Percentiles rank a stretch among this genome's conserved stretches.
phyloP scores from a whole-genome alignment of 2,888 invertebrate genomes.

The Halictus quadricinctus region DNA sequence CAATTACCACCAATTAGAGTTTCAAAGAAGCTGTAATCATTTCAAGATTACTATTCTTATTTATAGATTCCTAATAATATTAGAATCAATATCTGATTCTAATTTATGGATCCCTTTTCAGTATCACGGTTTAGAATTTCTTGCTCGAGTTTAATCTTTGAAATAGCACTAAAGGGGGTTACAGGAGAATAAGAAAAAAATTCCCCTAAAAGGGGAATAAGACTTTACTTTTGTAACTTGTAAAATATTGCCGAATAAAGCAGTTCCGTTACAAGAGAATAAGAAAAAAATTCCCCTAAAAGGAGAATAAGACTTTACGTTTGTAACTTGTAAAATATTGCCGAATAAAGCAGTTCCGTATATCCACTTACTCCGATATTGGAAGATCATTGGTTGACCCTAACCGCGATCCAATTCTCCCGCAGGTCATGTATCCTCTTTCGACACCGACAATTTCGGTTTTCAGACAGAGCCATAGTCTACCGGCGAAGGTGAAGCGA shows the following conservation, averaged over 20 bases:
- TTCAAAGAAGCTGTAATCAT: too few relatives aligned
- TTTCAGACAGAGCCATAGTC: slow-evolving; percentile 25
- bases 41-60: not conserved
- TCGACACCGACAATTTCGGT: slow-evolving; percentile 44
- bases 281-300: too few relatives aligned
- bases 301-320: too few relatives aligned
- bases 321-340: not conserved
- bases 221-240: not conserved
- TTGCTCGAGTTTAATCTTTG: not conserved
- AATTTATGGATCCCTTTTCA: not conserved
- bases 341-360: not conserved
- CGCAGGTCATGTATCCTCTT: slow-evolving; percentile 25
- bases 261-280: too few relatives aligned
- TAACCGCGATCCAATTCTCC: slow-evolving; percentile 51
- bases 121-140: not conserved
- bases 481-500: slow-evolving; percentile 33
- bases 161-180: not conserved
- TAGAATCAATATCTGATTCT: not conserved
- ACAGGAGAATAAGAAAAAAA: too few relatives aligned
- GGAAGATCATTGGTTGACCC: slow-evolving; percentile 34
- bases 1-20: too few relatives aligned
- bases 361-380: slow-evolving; percentile 21
- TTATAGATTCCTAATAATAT: not conserved
- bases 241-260: not conserved
- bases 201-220: too few relatives aligned